phyloP scores from a whole-genome alignment of 2,113 vertebrate genomes.

The Galeopterus variegatus region DNA sequence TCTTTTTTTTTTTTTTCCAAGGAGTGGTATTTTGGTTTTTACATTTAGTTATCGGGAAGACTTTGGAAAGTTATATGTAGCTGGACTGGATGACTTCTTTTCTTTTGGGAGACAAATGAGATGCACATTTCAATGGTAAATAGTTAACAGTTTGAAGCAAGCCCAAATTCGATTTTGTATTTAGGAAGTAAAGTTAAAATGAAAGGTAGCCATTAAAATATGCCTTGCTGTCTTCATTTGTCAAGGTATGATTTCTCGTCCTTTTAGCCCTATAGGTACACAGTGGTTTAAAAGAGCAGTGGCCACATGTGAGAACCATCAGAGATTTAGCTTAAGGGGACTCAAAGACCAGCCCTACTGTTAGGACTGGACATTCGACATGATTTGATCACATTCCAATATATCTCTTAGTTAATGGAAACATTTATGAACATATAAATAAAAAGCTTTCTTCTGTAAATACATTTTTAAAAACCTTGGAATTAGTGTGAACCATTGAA shows the following conservation, averaged over 20 bases:
- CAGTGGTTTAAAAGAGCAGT: background rate
- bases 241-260: background rate
- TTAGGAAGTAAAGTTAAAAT: background rate
- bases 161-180: background rate
- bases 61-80: slow-evolving; percentile 13
- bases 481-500: slow-evolving; percentile 47
- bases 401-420: slow-evolving; percentile 64
- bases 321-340: background rate
- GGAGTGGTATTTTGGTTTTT: slow-evolving; percentile 37
- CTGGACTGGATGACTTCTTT: background rate
- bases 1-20: background rate
- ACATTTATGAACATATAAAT: background rate
- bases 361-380: background rate
- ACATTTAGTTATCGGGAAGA: slow-evolving; percentile 27
- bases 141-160: background rate
- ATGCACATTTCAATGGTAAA: background rate
- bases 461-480: slow-evolving; percentile 25
- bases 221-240: background rate
- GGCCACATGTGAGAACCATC: background rate
- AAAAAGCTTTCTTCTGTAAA: slow-evolving; percentile 2
- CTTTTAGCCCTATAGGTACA: background rate
- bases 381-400: slow-evolving; percentile 60
- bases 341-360: background rate
- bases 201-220: slow-evolving; percentile 10
- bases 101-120: background rate